A percentile compares a stretch with the other conserved stretches of the same genome.
phyloP scores from a whole-genome alignment of 2,888 invertebrate genomes.

The Noctua fimbriata region DNA sequence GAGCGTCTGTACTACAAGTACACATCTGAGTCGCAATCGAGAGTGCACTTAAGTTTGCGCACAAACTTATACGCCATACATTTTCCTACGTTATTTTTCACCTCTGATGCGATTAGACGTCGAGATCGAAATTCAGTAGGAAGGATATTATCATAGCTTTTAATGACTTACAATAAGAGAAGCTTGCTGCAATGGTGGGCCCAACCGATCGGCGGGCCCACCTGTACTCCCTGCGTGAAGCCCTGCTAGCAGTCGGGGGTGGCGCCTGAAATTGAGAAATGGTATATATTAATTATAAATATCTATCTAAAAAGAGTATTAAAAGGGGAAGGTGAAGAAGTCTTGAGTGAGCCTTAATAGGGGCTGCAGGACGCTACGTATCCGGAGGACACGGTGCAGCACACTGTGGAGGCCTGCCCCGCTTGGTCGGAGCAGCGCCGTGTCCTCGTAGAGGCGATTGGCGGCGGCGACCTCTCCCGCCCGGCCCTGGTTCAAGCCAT shows the following conservation, averaged over 20 bases:
- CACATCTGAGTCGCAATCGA: neutral
- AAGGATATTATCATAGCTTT: neutral
- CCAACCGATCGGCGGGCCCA: slow-evolving; percentile 82
- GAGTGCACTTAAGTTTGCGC: neutral
- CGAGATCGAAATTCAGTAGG: neutral
- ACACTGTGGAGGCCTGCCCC: too few relatives aligned
- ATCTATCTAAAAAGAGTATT: neutral
- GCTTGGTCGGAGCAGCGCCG: too few relatives aligned
- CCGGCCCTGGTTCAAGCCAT: too few relatives aligned
- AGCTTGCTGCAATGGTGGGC: slow-evolving; percentile 76
- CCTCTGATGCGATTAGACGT: neutral
- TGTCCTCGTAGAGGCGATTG: too few relatives aligned
- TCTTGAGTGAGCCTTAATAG: neutral
- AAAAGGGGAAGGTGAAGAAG: neutral
- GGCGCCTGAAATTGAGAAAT: slow-evolving; percentile 75
- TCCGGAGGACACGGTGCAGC: too few relatives aligned
- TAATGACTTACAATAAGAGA: slow-evolving; percentile 55
- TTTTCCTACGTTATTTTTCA: neutral
- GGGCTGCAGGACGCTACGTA: too few relatives aligned
- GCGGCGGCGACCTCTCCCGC: too few relatives aligned
- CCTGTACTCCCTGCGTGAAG: slow-evolving; percentile 64
- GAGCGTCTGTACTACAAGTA: neutral
- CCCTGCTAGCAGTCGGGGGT: slow-evolving; percentile 49
- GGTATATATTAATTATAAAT: neutral
- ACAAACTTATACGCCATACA: neutral